phyloP scores from a whole-genome alignment of 1,140 invertebrate species.

The Physella acuta region DNA sequence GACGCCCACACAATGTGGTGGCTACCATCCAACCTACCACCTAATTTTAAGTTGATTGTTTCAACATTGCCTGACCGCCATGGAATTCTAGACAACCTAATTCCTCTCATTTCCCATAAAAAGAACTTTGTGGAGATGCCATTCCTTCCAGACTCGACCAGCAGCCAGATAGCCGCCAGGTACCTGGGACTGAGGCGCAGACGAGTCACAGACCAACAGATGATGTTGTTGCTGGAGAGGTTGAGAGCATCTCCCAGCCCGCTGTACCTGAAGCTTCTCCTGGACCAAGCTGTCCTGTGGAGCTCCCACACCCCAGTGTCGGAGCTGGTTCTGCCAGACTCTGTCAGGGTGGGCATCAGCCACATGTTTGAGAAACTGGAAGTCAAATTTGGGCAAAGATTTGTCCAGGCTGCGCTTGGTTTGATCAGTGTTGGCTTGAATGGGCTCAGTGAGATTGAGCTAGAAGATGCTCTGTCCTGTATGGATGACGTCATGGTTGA shows the following conservation, averaged over 20 bases:
- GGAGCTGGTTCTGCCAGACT: slow-evolving; percentile 26
- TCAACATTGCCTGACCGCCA: slow-evolving; percentile 54
- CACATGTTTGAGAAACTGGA: slow-evolving; percentile 50
- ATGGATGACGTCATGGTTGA: slow-evolving; percentile 54
- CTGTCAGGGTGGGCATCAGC: slow-evolving; percentile 43
- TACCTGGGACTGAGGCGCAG: slow-evolving; percentile 39
- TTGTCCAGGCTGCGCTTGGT: slow-evolving; percentile 73
- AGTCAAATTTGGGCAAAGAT: slow-evolving; percentile 46
- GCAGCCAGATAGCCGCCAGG: slow-evolving; percentile 41
- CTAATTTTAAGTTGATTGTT: slow-evolving; percentile 71
- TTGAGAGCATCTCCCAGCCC: slow-evolving; percentile 41
- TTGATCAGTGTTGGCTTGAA: slow-evolving; percentile 60
- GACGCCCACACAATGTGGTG: slow-evolving; percentile 50
- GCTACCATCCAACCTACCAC: slow-evolving; percentile 49
- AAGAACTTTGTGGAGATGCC: slow-evolving; percentile 41
- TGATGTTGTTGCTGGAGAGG: slow-evolving; percentile 33
- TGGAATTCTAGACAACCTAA: slow-evolving; percentile 45
- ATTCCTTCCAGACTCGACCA: slow-evolving; percentile 36
- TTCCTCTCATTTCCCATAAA: slow-evolving; percentile 34
- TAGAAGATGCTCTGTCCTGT: slow-evolving; percentile 58
- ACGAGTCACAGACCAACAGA: slow-evolving; percentile 38
- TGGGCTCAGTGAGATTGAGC: slow-evolving; percentile 54
- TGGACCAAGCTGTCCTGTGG: slow-evolving; percentile 49
- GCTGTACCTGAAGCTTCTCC: slow-evolving; percentile 48
- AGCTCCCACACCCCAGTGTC: slow-evolving; percentile 37